Evolutionary conservation across 2,113 vertebrate genomes (phyloP).

Genomic region (Centropristis striata): DNA sequence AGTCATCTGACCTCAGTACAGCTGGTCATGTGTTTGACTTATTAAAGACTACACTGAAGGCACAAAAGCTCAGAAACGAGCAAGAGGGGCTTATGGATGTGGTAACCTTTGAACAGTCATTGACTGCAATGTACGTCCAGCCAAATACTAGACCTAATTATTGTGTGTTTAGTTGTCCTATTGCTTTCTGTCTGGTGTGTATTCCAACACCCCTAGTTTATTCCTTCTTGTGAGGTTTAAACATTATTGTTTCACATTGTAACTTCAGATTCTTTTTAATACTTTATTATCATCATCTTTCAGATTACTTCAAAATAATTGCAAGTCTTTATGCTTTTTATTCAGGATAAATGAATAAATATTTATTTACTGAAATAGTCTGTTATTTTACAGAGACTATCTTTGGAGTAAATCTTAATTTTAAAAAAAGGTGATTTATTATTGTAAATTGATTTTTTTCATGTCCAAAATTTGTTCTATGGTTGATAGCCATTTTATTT

Average conservation of each 20-base stretch:
- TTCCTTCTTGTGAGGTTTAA: neutral
- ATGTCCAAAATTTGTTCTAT: too few species aligned
- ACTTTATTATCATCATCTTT: too few species aligned
- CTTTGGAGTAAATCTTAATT: too few species aligned
- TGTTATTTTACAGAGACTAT: too few species aligned
- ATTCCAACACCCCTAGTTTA: neutral
- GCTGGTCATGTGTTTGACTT: constrained; percentile 3
- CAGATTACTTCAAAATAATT: too few species aligned
- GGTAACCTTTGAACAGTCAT: neutral
- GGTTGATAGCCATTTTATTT: too few species aligned
- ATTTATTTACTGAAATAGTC: too few species aligned
- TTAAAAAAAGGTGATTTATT: too few species aligned
- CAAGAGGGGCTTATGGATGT: neutral
- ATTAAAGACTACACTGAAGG: neutral
- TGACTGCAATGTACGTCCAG: neutral
- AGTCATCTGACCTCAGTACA: constrained; percentile 2
- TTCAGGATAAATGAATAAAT: too few species aligned
- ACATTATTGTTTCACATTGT: neutral
- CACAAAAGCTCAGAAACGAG: neutral
- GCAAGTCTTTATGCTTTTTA: too few species aligned
- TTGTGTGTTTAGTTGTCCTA: neutral
- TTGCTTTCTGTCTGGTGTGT: neutral
- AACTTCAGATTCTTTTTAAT: neutral
- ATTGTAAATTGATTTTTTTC: too few species aligned
- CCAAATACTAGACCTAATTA: neutral